These are phyloP conservation scores for Desmophyllum pertusum DNA, from an alignment of 92 coral and sea anemone genomes.

Conservation along the genomic window DNA sequence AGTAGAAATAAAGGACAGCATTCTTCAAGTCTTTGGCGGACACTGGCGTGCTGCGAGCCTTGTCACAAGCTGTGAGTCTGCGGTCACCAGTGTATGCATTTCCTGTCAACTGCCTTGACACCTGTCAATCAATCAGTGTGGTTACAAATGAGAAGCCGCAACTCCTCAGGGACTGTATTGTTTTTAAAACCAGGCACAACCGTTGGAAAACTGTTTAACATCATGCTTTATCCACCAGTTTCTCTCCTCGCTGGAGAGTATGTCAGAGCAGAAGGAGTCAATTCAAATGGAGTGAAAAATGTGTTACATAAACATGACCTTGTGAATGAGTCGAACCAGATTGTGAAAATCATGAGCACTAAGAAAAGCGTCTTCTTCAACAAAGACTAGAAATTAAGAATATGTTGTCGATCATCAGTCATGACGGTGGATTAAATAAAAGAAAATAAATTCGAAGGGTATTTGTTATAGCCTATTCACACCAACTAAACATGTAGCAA, in stretches of 20 bases:
- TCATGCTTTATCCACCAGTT: constrained; percentile 74
- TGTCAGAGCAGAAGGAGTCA: constrained; percentile 83
- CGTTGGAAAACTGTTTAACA: constrained; percentile 71
- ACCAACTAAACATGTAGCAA: no score
- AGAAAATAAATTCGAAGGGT: no score
- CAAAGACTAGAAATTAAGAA: constrained; percentile 54
- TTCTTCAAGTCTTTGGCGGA: constrained; percentile 57
- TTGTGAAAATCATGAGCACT: constrained; percentile 83
- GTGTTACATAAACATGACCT: constrained; percentile 78
- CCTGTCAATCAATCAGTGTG: constrained; percentile 62
- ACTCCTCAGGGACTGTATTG: constrained; percentile 69
- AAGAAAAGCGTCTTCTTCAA: constrained; percentile 59
- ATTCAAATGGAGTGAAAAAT: constrained; percentile 58
- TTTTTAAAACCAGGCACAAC: constrained; percentile 79
- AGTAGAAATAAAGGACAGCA: constrained; percentile 31
- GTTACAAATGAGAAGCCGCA: constrained; percentile 39
- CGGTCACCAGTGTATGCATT: constrained; percentile 73
- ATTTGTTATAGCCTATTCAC: no score
- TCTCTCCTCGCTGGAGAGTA: constrained; percentile 80
- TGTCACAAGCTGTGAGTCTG: constrained; percentile 72
- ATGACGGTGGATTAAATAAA: neutral
- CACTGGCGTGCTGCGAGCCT: constrained; percentile 77
- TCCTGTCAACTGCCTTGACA: constrained; percentile 78
- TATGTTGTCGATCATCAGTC: neutral
- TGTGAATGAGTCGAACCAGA: constrained; percentile 58